Percentiles rank a stretch among this genome's conserved stretches.
phyloP scores from a whole-genome alignment of 2,113 vertebrate species.

The Vidua macroura region DNA sequence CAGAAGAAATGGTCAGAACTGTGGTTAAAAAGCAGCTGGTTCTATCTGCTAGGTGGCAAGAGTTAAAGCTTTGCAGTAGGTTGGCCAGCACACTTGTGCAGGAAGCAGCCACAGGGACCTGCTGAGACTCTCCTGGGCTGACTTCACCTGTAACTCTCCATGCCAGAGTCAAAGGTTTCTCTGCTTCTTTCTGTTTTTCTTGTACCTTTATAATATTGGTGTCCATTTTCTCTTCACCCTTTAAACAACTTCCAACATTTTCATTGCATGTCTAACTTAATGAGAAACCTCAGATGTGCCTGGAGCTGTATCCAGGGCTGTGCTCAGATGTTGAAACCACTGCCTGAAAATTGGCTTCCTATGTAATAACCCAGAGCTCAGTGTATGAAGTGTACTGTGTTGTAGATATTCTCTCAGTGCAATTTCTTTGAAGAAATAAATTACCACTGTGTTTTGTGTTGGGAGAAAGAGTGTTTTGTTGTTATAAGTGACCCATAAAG shows the following conservation, averaged over 20 bases:
- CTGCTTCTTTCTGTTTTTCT: background rate
- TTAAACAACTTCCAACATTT: conserved; percentile 45
- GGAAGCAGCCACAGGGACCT: background rate
- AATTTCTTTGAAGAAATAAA: conserved; percentile 68
- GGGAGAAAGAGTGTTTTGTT: conserved; percentile 53
- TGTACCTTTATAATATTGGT: background rate
- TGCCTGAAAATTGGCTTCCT: conserved; percentile 55
- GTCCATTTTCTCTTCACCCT: background rate
- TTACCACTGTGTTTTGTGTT: conserved; percentile 53
- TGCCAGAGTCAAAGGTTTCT: background rate
- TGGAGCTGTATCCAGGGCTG: background rate
- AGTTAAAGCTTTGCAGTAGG: background rate
- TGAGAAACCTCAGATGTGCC: conserved; percentile 50
- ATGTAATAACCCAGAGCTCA: conserved; percentile 51
- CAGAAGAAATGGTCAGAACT: background rate
- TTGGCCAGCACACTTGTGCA: background rate
- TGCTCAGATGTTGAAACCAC: conserved; percentile 18
- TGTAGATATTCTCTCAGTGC: conserved; percentile 50
- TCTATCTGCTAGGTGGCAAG: background rate
- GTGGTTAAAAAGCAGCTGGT: background rate
- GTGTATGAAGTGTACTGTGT: conserved; percentile 11
- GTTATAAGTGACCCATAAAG: conserved; percentile 62
- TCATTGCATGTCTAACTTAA: conserved; percentile 53
- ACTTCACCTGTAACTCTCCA: background rate
- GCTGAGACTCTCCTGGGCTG: background rate